phyloP scores from a whole-genome alignment of 1,140 invertebrate genomes.

The Trialeurodes vaporariorum region DNA sequence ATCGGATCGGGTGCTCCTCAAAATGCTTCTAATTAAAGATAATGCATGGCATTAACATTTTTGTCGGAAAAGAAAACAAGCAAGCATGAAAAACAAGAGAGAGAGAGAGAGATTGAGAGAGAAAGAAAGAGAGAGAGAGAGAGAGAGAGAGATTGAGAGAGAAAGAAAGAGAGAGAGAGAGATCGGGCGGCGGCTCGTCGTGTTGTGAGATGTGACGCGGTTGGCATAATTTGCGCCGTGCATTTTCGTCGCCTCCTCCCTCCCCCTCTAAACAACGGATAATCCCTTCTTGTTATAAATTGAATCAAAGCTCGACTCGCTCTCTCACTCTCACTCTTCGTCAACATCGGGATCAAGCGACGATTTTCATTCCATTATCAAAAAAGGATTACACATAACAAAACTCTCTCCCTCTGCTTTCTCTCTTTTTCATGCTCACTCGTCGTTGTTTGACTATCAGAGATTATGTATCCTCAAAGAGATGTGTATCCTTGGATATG shows the following conservation, averaged over 20 bases:
- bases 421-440: too few relatives aligned
- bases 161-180: neutral
- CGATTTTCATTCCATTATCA: neutral
- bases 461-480: too few relatives aligned
- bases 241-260: neutral
- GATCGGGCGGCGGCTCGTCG: neutral
- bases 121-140: too few relatives aligned
- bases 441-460: too few relatives aligned
- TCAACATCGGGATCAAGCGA: neutral
- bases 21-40: neutral
- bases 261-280: neutral
- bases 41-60: neutral
- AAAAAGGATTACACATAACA: too few relatives aligned
- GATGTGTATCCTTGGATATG: too few relatives aligned
- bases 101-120: too few relatives aligned
- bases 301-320: neutral
- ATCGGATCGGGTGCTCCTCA: neutral
- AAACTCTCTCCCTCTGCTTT: too few relatives aligned
- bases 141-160: neutral
- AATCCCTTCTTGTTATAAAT: neutral
- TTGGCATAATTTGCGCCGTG: neutral
- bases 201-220: too few relatives aligned
- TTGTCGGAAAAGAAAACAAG: too few relatives aligned
- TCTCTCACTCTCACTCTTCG: too few relatives aligned
- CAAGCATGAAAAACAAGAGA: too few relatives aligned